Percentiles rank a stretch among this genome's conserved stretches.
Conservation (phyloP, 2,113 vertebrate genomes). For the Ardeotis arabs region DNA sequence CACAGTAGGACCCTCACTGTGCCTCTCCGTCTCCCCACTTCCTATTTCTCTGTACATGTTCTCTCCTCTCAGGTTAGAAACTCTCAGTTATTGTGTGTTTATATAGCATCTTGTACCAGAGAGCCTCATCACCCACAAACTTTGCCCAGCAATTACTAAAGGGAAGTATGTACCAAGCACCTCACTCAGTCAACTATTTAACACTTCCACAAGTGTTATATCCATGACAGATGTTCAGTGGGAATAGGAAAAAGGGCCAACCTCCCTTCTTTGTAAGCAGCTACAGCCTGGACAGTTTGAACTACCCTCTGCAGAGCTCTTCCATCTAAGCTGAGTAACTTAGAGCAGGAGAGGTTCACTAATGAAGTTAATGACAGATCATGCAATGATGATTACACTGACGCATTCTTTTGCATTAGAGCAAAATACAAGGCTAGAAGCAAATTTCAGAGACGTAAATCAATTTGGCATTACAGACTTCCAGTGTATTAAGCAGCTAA, state of each 20-base stretch:
- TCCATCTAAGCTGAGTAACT: not conserved
- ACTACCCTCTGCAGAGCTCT: not conserved
- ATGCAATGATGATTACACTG: not conserved
- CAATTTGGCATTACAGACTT: not conserved
- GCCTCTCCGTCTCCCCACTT: not conserved
- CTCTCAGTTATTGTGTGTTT: not conserved
- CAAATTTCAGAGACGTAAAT: not conserved
- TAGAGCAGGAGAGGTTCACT: not conserved
- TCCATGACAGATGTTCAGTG: not conserved
- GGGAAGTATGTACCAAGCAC: not conserved
- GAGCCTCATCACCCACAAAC: not conserved
- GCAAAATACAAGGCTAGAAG: conserved; percentile 1
- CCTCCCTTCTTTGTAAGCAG: not conserved
- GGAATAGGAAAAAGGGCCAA: not conserved
- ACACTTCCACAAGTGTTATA: not conserved
- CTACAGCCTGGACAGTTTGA: not conserved
- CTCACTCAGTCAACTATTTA: not conserved
- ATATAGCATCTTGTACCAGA: not conserved
- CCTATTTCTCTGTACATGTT: not conserved
- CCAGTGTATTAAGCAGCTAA: not conserved
- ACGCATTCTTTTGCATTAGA: not conserved
- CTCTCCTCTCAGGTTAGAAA: too few relatives aligned
- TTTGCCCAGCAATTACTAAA: not conserved
- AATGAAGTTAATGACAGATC: not conserved
- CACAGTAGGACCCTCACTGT: not conserved